A percentile compares a stretch with the other conserved stretches of the same genome.
Evolutionary conservation across 2,888 invertebrate genomes (phyloP).

Genomic region (Caenorhabditis becei): DNA sequence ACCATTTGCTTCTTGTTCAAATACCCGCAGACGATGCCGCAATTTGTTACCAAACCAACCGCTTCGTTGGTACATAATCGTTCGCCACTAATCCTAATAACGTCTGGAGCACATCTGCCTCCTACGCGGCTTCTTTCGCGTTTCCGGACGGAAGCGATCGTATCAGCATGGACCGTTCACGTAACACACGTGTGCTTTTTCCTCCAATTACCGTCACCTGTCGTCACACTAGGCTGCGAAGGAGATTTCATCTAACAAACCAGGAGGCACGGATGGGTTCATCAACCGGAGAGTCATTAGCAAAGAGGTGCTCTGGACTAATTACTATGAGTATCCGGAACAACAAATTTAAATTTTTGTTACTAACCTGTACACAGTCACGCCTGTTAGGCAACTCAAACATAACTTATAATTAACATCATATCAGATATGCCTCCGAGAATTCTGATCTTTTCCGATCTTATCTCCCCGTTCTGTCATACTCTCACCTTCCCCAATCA

Average conservation of each 20-base stretch:
- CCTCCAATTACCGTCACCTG: slow-evolving; percentile 47
- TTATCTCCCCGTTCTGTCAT: neutral
- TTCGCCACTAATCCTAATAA: slow-evolving; percentile 23
- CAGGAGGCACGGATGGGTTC: neutral
- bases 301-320: neutral
- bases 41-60: slow-evolving; percentile 16
- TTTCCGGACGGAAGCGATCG: slow-evolving; percentile 35
- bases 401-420: neutral
- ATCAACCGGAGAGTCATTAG: neutral
- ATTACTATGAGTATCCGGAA: no score
- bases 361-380: neutral
- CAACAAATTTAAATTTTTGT: neutral
- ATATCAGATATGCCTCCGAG: neutral
- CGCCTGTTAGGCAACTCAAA: neutral
- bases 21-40: slow-evolving; percentile 2
- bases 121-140: slow-evolving; percentile 5
- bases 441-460: neutral
- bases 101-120: slow-evolving; percentile 23
- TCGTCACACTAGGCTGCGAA: slow-evolving; percentile 46
- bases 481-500: neutral
- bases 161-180: slow-evolving; percentile 35
- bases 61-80: slow-evolving; percentile 19
- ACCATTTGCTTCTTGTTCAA: neutral
- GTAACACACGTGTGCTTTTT: slow-evolving; percentile 24
- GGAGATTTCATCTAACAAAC: neutral